Percentiles rank a stretch among this genome's conserved stretches.
Evolutionary conservation across 2,113 vertebrate species (phyloP).

Genomic region (Chionomys nivalis): DNA sequence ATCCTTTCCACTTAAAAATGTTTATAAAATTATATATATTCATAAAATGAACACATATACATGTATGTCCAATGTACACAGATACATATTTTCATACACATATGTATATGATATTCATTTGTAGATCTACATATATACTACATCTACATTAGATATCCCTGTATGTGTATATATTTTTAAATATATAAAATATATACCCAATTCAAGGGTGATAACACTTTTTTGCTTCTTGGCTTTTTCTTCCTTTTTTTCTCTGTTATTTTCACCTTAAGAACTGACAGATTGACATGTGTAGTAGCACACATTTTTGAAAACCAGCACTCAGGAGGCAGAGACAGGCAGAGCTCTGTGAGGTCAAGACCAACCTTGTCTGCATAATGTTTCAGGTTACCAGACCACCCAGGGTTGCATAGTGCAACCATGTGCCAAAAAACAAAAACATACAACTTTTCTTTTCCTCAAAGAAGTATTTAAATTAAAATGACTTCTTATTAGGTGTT

Average conservation of each 20-base stretch:
- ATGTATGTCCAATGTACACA: not conserved
- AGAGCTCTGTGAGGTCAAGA: not conserved
- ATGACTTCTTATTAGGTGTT: not conserved
- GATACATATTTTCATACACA: not conserved
- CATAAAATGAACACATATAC: not conserved
- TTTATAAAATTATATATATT: not conserved
- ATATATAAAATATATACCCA: not conserved
- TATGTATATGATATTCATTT: not conserved
- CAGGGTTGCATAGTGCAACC: not conserved
- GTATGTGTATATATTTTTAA: not conserved
- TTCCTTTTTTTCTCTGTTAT: not conserved
- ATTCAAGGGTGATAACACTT: not conserved
- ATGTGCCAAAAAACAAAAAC: not conserved
- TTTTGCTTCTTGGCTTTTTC: not conserved
- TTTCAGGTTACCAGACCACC: not conserved
- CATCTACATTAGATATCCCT: not conserved
- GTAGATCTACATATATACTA: not conserved
- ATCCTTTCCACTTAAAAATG: constrained; percentile 43
- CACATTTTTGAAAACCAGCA: not conserved
- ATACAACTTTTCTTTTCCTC: not conserved
- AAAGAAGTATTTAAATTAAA: not conserved
- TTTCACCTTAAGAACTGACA: not conserved
- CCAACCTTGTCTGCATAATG: not conserved
- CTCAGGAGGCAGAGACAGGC: not conserved
- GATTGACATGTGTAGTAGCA: not conserved